Conservation (phyloP, 1,140 invertebrate species). For the Drosophila pachea region DNA sequence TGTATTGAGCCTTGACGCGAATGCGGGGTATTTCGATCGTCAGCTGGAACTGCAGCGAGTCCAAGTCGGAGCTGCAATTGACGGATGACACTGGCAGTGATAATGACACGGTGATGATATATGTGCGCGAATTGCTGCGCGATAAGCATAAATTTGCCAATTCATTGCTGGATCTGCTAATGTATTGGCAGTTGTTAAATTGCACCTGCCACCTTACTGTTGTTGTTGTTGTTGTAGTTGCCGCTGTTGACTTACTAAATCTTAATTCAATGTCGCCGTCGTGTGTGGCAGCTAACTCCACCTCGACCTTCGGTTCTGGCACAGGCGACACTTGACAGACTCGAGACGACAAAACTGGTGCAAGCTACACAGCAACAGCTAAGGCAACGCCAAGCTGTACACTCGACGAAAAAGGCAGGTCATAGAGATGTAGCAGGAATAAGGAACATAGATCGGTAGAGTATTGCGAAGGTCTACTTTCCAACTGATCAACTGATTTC, state of each 20-base stretch:
- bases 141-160: conserved; percentile 50
- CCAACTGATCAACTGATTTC: neutral
- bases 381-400: too few relatives aligned
- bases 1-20: conserved; percentile 86
- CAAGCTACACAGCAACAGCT: conserved; percentile 17
- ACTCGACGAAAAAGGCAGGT: neutral
- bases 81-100: conserved; percentile 57
- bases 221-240: neutral
- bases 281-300: conserved; percentile 24
- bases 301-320: conserved; percentile 31
- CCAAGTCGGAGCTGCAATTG: conserved; percentile 83
- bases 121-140: conserved; percentile 18
- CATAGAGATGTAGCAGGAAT: neutral
- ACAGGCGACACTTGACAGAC: conserved; percentile 13
- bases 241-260: neutral
- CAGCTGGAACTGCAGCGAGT: conserved; percentile 88
- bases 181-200: conserved; percentile 32
- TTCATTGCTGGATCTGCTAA: conserved; percentile 56
- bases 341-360: conserved; percentile 31
- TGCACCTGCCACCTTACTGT: too few relatives aligned
- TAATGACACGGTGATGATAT: conserved; percentile 53
- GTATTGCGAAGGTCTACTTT: neutral
- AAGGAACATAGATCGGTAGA: neutral
- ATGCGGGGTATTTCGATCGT: conserved; percentile 88
- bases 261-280: conserved; percentile 43